These are phyloP conservation scores for Thunnus maccoyii DNA, from an alignment of 2,113 vertebrate species.

Conservation along the genomic window DNA sequence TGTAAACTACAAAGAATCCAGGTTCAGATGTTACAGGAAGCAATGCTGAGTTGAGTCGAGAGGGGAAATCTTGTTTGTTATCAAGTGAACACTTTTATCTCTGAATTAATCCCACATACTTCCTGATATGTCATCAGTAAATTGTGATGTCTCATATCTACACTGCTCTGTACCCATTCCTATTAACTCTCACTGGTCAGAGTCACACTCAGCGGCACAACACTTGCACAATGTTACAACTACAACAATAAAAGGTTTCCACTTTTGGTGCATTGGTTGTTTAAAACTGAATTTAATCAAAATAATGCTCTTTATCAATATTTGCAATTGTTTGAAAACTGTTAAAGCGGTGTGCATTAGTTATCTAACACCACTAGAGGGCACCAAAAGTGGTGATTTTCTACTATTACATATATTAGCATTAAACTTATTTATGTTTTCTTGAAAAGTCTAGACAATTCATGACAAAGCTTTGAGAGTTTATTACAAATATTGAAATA, in stretches of 20 bases:
- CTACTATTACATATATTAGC: too few species aligned
- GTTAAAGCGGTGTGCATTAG: neutral
- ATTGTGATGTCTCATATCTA: too few species aligned
- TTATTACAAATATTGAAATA: neutral
- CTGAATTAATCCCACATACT: neutral
- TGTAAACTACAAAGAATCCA: too few species aligned
- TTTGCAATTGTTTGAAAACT: neutral
- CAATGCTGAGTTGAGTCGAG: neutral
- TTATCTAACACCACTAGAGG: conserved; percentile 5
- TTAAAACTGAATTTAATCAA: neutral
- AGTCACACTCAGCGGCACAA: too few species aligned
- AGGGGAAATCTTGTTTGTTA: neutral
- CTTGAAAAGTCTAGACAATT: too few species aligned
- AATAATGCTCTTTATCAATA: neutral
- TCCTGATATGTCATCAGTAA: neutral
- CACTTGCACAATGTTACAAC: too few species aligned
- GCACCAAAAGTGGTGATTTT: neutral
- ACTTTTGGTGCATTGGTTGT: neutral
- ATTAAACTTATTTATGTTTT: neutral
- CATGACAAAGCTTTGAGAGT: neutral
- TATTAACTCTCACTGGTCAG: too few species aligned
- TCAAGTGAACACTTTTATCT: neutral
- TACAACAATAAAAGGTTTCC: neutral
- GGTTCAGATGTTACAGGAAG: too few species aligned
- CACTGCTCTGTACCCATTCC: too few species aligned